Evolutionary conservation across 2,113 vertebrate species (phyloP), one percentile per base, ranked within the genome.

Genomic region (Canis aureus): DNA sequence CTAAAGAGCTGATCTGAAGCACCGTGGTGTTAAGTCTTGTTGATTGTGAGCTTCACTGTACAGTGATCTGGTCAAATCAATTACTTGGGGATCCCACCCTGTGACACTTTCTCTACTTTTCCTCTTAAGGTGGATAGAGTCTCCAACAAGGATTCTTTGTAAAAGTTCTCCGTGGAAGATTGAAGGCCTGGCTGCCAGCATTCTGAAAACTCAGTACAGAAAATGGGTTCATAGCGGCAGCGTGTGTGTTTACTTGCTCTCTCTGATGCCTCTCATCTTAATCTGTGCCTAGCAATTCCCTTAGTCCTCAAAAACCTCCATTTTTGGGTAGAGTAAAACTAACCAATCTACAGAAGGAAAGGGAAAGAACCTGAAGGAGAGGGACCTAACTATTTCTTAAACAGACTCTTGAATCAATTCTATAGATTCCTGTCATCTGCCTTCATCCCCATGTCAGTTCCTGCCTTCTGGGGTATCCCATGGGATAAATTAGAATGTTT

Each of bases 131-230:
- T 27, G 16, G 53, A 32, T 93, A 27, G 51, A 10, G 25, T 78
- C 74, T 78, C 22, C 74, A 78, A 17, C 74, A 78, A 78, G 49
- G 74, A 78, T 25, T 51, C 73, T 76, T 49, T 76, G 13, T 78
- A 69, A 78, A 87, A 66, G 55, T 78, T 2, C 43, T 1, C 38
- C 9, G 82, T 93, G 53, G 20, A 89, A 11, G 25, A 73, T 71
- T 76, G 55, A 94, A 94, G 81, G 51, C 91, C 71, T 96, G 51
- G 25, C 71, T 81, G 27, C 53, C 76, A 94, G 76, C 49, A 23
- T 85, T 82, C n/a, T 91, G 20, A 12, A 43, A 96, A 35, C 43
- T 67, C 55, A 29, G 3, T 55, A 55, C 25, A 49, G 23, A 69
- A 82, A 62, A n/a, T 57, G 32, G 74, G 6, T 69, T 91, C 29